These are phyloP conservation scores for Cerastis leucographa DNA, from an alignment of 2,888 invertebrate species.

Conservation along the genomic window DNA sequence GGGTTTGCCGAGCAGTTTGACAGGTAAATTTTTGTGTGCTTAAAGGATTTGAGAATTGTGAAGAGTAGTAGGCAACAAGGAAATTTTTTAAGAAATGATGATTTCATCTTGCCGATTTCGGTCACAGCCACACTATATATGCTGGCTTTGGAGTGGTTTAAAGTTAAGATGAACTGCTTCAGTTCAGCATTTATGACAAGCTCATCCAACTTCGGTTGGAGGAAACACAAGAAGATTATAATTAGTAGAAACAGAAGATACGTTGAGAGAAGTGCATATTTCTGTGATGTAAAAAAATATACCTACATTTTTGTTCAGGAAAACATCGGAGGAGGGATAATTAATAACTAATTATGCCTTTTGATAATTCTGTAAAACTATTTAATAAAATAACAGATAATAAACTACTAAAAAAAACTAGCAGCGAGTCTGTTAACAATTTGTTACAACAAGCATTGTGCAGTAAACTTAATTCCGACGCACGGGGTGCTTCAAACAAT, in stretches of 20 bases:
- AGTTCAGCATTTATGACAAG: not conserved
- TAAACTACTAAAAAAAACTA: conserved; percentile 14
- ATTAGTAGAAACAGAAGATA: not conserved
- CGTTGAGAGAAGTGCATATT: not conserved
- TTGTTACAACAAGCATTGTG: conserved; percentile 30
- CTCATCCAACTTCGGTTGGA: not conserved
- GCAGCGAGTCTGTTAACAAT: conserved; percentile 21
- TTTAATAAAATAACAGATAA: not conserved
- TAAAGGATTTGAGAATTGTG: not conserved
- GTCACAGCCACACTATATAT: not conserved
- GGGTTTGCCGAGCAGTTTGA: not conserved
- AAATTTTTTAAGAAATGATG: not conserved
- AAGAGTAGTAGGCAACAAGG: not conserved
- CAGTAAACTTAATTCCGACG: conserved; percentile 34
- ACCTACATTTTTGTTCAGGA: no score
- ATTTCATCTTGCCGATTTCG: not conserved
- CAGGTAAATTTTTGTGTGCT: not conserved
- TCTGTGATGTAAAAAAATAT: not conserved
- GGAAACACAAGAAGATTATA: not conserved
- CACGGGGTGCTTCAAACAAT: conserved; percentile 43
- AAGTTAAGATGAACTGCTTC: not conserved
- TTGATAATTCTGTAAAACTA: not conserved
- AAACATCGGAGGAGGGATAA: not conserved
- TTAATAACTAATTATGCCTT: not conserved
- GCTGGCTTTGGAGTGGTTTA: not conserved